Evolutionary conservation across 2,888 invertebrate genomes (phyloP), one percentile per base, ranked within the genome.

Genomic region (Ctenicera cuprea): DNA sequence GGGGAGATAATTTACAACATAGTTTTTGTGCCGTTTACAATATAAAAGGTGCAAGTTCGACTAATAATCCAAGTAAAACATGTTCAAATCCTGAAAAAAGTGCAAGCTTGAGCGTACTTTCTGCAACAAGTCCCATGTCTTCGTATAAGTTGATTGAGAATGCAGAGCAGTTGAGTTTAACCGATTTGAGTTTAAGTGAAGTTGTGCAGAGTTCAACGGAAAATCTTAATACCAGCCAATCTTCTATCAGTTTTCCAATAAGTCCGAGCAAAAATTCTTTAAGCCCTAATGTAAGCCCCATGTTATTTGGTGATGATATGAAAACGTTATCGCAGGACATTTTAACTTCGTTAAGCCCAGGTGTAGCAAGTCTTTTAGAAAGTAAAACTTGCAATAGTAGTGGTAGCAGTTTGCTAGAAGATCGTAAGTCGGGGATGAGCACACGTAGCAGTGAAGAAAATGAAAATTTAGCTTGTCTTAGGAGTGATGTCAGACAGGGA

Each of bases 171-270:
- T 77, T 82, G 7, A 84, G 82, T 74, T 82, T 82, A 11, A 78
- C 73, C 3, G 85, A 85, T 74, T 70, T 84, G 41, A 85, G 85
- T 65, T 74, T 86, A 70, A 86, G 85, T 74, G 86, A 86, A 75
- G 83, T 86, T 0, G 72, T 85, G 7, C 84, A 83, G 4, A 85
- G 83, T 67, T 83, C 83, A 0, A 84, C 83, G 2, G 85, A 86
- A 67, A 84, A 83, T 73, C 71, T 84, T 20, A 91, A 0, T 89
- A 91, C 7, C 89, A 91, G 76, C 79, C 83, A 82, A 41, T 84
- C 83, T n/a, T 84, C 85, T 8, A 76, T 85, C n/a, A 86, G 85
- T 77, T 85, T 84, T 50, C 85, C 85, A 0, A 75, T 80, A 4
- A 85, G 83, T 61, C 82, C 83, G 11, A 83, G 83, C 12, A 84